Percentiles rank a stretch among this genome's conserved stretches.
Evolutionary conservation across 2,797 vertebrate genomes (phyloP).

Genomic region (Halcyon badia): DNA sequence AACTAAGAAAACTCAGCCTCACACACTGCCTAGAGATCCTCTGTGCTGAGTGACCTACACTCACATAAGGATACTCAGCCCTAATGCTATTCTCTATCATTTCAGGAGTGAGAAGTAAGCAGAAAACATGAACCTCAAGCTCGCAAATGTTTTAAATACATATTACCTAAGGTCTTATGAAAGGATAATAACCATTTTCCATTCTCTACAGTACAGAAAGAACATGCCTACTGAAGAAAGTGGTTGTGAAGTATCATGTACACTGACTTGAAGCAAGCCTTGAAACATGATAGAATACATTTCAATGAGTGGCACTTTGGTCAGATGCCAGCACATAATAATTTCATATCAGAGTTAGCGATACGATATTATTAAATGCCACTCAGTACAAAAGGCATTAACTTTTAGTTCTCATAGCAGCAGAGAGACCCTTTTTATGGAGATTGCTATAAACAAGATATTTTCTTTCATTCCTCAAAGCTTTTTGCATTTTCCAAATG

Average conservation of each 20-base stretch:
- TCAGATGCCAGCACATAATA: conserved; percentile 3
- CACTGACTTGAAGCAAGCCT: neutral
- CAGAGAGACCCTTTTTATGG: conserved; percentile 24
- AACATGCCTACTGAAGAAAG: neutral
- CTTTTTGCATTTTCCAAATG: neutral
- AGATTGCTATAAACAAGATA: neutral
- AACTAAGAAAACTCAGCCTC: neutral
- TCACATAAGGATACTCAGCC: neutral
- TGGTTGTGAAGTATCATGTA: neutral
- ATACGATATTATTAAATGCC: conserved; percentile 1
- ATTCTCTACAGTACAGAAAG: neutral
- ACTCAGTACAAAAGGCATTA: conserved; percentile 5
- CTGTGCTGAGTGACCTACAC: neutral
- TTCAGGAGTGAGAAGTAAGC: neutral
- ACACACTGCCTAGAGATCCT: neutral
- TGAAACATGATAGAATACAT: conserved; percentile 31
- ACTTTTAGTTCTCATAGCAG: conserved; percentile 18
- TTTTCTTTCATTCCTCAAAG: conserved; percentile 16
- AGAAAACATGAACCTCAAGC: neutral
- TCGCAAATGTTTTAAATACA: neutral
- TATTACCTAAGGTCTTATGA: neutral
- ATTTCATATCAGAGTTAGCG: conserved; percentile 6
- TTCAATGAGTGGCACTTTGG: conserved; percentile 14
- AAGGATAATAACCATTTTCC: neutral
- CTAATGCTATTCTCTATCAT: neutral